Evolutionary conservation across 2,797 vertebrate species (phyloP).

Genomic region (Loris lydekkerianus): DNA sequence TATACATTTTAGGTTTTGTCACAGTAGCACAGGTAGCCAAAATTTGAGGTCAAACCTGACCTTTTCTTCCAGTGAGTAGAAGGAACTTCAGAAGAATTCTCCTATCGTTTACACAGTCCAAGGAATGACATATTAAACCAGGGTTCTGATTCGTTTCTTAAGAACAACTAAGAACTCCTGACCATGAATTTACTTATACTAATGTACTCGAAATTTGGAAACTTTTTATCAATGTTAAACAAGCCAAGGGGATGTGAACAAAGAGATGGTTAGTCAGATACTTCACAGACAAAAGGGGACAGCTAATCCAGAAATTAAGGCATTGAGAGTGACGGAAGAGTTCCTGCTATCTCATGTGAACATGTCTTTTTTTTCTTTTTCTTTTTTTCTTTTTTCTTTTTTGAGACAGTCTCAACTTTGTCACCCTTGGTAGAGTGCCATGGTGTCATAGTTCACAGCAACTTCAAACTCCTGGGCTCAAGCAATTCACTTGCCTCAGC

Average conservation of each 20-base stretch:
- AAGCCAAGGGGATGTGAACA: not conserved
- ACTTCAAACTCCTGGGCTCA: too few relatives aligned
- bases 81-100: constrained; percentile 65
- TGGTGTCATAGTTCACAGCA: too few relatives aligned
- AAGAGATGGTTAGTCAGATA: not conserved
- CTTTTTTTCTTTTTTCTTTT: not conserved
- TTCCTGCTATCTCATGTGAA: not conserved
- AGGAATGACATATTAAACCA: constrained; percentile 62
- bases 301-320: not conserved
- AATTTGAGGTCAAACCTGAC: constrained; percentile 62
- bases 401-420: too few relatives aligned
- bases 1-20: constrained; percentile 87
- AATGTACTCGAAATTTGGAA: constrained; percentile 47
- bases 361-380: constrained; percentile 13
- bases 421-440: too few relatives aligned
- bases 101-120: constrained; percentile 64
- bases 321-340: not conserved
- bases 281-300: not conserved
- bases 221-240: constrained; percentile 30
- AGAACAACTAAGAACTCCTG: constrained; percentile 35
- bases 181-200: not conserved
- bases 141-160: constrained; percentile 58
- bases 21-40: constrained; percentile 74
- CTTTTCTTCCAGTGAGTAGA: constrained; percentile 67
- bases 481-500: too few relatives aligned